Evolutionary conservation across 2,113 vertebrate species (phyloP).

Genomic region (Melanerpes formicivorus): DNA sequence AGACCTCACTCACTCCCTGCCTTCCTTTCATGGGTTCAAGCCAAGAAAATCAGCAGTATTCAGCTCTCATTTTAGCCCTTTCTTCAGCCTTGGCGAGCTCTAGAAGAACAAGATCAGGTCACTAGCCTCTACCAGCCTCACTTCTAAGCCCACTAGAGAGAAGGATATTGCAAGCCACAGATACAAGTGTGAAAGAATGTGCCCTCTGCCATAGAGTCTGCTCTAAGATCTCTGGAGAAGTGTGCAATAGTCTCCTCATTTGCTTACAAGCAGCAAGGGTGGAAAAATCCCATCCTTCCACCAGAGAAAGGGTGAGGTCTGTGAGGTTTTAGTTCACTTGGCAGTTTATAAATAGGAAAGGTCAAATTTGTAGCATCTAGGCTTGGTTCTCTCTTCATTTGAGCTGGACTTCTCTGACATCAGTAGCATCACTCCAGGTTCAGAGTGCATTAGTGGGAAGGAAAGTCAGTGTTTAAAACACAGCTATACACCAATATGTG

Average conservation of each 20-base stretch:
- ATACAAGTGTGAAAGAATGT: not conserved
- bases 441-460: not conserved
- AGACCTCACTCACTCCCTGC: not conserved
- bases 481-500: not conserved
- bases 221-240: not conserved
- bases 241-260: not conserved
- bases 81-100: not conserved
- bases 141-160: not conserved
- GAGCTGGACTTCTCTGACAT: not conserved
- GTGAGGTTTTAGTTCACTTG: not conserved
- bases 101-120: not conserved
- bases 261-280: not conserved
- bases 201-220: not conserved
- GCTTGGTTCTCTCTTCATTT: not conserved
- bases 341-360: not conserved
- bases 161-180: not conserved
- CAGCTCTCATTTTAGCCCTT: not conserved
- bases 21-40: not conserved
- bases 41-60: not conserved
- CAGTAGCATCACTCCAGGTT: not conserved
- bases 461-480: constrained; percentile 10
- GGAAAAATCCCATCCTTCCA: not conserved
- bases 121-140: not conserved
- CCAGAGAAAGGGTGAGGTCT: not conserved
- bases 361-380: not conserved